Conservation (phyloP, 2,888 invertebrate species). For the Hyalella azteca region DNA sequence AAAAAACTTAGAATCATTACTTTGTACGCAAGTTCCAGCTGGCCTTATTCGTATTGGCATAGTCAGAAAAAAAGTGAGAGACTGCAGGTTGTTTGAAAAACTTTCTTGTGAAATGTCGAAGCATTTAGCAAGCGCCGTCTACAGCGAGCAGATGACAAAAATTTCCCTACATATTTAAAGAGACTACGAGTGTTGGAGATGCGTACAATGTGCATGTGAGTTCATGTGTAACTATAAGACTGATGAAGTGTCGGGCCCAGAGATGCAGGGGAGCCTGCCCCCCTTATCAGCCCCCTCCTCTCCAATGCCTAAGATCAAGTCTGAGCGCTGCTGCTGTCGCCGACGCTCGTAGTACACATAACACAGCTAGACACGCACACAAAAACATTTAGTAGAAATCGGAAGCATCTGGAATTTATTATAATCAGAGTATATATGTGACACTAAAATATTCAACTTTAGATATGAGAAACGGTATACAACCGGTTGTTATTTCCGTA, state of each 20-base stretch:
- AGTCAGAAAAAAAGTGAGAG: too few species aligned
- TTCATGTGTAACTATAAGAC: background rate
- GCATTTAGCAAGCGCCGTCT: too few species aligned
- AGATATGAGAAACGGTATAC: constrained; percentile 25
- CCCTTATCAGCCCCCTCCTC: constrained; percentile 17
- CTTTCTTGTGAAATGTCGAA: too few species aligned
- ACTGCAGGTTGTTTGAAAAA: too few species aligned
- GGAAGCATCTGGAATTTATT: constrained; percentile 26
- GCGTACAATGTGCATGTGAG: background rate
- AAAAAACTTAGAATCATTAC: too few species aligned
- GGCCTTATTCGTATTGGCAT: too few species aligned
- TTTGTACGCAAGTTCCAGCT: too few species aligned
- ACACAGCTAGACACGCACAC: constrained; percentile 21
- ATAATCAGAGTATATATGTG: constrained; percentile 25
- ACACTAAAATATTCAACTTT: constrained; percentile 30
- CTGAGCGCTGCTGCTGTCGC: background rate
- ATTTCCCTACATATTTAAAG: too few species aligned
- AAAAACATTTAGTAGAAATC: constrained; percentile 30
- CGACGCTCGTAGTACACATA: background rate
- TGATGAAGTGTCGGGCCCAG: background rate
- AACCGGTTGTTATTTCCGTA: constrained; percentile 28
- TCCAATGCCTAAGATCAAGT: background rate
- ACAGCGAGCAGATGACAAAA: too few species aligned
- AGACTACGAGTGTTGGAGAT: too few species aligned
- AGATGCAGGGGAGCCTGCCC: background rate